Evolutionary conservation across 2,113 vertebrate genomes (phyloP).

Genomic region (Aegotheles bennettii): DNA sequence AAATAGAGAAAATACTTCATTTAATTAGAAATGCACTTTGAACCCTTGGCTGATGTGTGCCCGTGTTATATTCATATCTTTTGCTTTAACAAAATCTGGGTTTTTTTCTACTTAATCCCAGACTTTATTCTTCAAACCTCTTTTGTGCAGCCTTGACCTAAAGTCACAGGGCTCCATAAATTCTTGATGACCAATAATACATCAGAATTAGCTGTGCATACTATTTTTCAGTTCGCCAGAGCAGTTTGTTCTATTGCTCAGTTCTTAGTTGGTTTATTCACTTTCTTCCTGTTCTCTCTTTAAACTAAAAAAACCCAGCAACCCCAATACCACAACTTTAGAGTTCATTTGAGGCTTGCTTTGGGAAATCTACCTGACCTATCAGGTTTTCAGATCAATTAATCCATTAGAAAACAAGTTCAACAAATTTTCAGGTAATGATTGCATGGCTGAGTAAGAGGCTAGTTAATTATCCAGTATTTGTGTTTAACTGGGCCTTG

Average conservation of each 20-base stretch:
- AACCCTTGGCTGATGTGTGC: neutral
- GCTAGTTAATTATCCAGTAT: neutral
- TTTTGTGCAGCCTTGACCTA: neutral
- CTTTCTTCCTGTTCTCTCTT: neutral
- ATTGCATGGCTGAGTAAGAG: neutral
- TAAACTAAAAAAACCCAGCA: neutral
- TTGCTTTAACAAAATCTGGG: neutral
- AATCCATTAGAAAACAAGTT: neutral
- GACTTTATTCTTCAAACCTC: neutral
- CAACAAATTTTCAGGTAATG: neutral
- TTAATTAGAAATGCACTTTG: neutral
- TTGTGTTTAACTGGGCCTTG: neutral
- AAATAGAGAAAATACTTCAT: neutral
- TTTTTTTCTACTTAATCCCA: neutral
- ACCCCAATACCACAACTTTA: neutral
- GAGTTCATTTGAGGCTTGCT: neutral
- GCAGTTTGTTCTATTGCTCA: neutral
- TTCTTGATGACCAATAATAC: neutral
- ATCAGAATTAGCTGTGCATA: neutral
- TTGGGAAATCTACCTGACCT: neutral
- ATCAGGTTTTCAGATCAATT: neutral
- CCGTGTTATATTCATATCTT: neutral
- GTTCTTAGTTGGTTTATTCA: neutral
- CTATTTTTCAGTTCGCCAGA: neutral
- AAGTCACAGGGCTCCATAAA: neutral